Base-by-base conservation (phyloP, 1,140 invertebrate species). In the Drosophila dunni region DNA sequence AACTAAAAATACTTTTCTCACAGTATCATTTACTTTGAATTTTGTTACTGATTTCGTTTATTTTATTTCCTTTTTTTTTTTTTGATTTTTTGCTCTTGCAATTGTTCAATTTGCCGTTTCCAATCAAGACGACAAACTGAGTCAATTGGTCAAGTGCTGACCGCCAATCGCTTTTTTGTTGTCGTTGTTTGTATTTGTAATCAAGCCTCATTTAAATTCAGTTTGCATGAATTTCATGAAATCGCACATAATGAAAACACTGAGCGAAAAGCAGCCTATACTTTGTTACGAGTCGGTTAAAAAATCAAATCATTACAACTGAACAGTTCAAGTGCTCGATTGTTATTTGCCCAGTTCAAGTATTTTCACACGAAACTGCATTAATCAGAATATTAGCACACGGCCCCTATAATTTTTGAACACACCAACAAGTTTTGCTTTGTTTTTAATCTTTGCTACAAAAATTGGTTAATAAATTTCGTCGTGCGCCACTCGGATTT, bases 151-250 rank as follows among this genome's bases (percentile, higher is more conserved):
- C 84, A 89, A 88, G 77, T 89, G 84, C 64, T 78, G 66, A 74
- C 75, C 72, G 78, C 75, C 82, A 86, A 73, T 73, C 50, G 64
- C 9, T 67, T 60, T 75, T 74, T 65, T 61, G 13, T 68, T 80
- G 24, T 29, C 24, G 24, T 56, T 57, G 42, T 63, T 40, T 78
- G 64, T 73, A 68, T 83, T 83, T 80, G 80, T 89, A 78, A 88
- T 88, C 84, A 84, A 89, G 67, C 24, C 84, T 89, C 70, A 88
- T 88, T 88, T 88, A 80, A 81, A 88, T 88, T 89, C 84, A 81
- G 80, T 81, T 80, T 62, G 84, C 84, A 82, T 88, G 81, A 78
- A 81, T 89, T 78, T 80, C 79, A 89, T 83, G 80, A 75, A 88
- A 88, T 83, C 79, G 74, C 73, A 56, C 36, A 38, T 56, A 56